A percentile compares a stretch with the other conserved stretches of the same genome.
These are phyloP conservation scores for Machaerirhynchus nigripectus DNA, from an alignment of 2,113 vertebrate genomes.

Conservation along the genomic window DNA sequence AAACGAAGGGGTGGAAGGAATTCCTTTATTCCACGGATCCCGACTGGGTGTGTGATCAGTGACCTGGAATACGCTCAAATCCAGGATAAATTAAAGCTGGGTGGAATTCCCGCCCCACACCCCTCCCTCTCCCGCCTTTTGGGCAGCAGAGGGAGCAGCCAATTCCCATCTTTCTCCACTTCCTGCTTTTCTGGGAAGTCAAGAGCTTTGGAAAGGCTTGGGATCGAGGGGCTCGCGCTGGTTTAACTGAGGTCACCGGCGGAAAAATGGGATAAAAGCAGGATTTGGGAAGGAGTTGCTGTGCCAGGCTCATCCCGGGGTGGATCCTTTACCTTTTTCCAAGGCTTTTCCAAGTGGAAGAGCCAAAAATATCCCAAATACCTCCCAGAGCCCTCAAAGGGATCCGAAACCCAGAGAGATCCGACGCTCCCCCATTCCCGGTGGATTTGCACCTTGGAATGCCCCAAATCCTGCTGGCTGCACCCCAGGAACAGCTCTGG, in stretches of 20 bases:
- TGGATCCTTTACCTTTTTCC: not conserved
- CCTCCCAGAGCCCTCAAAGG: not conserved
- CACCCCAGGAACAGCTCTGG: not conserved
- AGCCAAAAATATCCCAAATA: not conserved
- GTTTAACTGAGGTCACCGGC: not conserved
- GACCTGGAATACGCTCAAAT: constrained; percentile 64
- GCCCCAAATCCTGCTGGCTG: not conserved
- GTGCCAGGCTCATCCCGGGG: not conserved
- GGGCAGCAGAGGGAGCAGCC: constrained; percentile 17
- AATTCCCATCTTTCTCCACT: not conserved
- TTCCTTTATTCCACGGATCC: constrained; percentile 64
- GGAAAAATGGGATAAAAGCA: not conserved
- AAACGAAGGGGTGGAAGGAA: constrained; percentile 69
- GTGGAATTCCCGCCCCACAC: not conserved
- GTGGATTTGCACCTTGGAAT: not conserved
- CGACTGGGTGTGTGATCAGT: constrained; percentile 52
- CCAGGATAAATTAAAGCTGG: constrained; percentile 58
- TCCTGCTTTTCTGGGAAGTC: constrained; percentile 43
- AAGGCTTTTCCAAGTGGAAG: not conserved
- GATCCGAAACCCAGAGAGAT: fast-evolving
- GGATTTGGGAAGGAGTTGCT: not conserved
- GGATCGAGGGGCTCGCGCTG: not conserved
- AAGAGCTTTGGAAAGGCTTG: not conserved
- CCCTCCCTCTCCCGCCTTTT: not conserved
- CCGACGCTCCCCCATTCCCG: fast-evolving